Base-by-base conservation (phyloP, 2,888 invertebrate genomes). In the Notodonta dromedarius region DNA sequence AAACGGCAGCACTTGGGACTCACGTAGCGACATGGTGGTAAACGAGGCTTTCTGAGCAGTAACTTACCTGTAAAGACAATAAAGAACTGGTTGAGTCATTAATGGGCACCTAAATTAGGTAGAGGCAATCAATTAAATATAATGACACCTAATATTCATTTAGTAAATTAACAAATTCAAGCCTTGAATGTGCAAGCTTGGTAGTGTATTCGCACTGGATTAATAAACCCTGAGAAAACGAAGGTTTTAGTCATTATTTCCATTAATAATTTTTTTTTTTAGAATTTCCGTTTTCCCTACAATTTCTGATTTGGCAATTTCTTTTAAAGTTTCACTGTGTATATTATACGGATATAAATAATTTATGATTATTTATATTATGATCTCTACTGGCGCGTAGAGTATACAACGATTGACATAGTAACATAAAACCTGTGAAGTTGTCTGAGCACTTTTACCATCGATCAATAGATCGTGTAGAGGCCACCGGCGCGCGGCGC, bases 1-100 rank as follows among this genome's bases (percentile, higher is more conserved):
- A 54, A 39, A 44, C 7, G 44, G 16, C 24, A 24, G 44, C 56
- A 24, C 4, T 54, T 39, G 54, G 39, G 35, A 16, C 39, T 35
- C 55, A 40, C 9, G 24, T 24, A 16, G 9, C 12, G 39, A 8
- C 39, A 16, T 12, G 7, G 14, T 16, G 39, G 55, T 39, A 39
- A 16, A 53, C 39, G 40, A 55, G 2, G 55, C 5, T 9, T 40
- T 61, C 24, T 53, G 14, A 57, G 56, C 64, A 56, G 57, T 60
- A 63, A 75, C 74, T 76, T 76, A 75, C 74, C 74, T 76, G 74
- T 11, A 75, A 76, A 75, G 56, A 73, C 14, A 62, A 62, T n/a
- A 61, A 51, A 51, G 2, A 24, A 11, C 51, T 24, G 32, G 12
- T 7, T 13, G 7, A 51, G 51, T 24, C 46, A 46, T 46, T n/a